Base-by-base conservation (phyloP, 2,888 invertebrate species). In the Lasioglossum calceatum region DNA sequence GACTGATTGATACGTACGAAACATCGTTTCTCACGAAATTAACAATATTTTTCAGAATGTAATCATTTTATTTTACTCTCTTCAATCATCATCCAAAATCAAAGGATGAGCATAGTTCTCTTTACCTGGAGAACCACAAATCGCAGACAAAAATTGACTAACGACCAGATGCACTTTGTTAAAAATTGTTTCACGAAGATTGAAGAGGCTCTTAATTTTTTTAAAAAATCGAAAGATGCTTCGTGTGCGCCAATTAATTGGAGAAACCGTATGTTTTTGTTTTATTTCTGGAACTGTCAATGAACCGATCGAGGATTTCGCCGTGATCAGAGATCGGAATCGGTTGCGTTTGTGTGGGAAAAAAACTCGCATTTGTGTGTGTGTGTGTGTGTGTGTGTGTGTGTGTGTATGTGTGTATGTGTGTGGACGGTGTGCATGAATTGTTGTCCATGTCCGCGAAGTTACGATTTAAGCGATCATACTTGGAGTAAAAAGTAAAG, bases 341-440 rank as follows among this genome's bases (percentile, higher is more conserved):
- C 85, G 88, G 71, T 87, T 90, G 84, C 23, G 70, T 70, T 64
- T 39, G 70, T 82, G 86, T 58, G 77, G 75, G 89, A 90, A 89
- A n/a, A n/a, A 91, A 89, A 87, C 89, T 91, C 92, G 93, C 93
- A 94, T 94, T 94, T 93, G 93, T 79, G 12, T 36, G 36, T 3
- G 36, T 36, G 36, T 3, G 36, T 58, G 12, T n/a, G n/a, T n/a
- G n/a, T n/a, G n/a, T n/a, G n/a, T n/a, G n/a, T 58, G 12, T n/a
- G n/a, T 93, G 93, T 79, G 12, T 36, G 36, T 3, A 4, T 36
- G 36, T 3, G 36, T 58, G 12, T n/a, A 0, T n/a, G n/a, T 16
- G 19, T 5, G 50, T 23, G 19, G 2, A 0, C 7, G 7, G 50
- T n/a, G n/a, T 23, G 58, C n/a, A 82, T 5, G 27, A 61, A 47